Evolutionary conservation across 2,888 invertebrate genomes (phyloP).

Genomic region (Pristionchus exspectatus): DNA sequence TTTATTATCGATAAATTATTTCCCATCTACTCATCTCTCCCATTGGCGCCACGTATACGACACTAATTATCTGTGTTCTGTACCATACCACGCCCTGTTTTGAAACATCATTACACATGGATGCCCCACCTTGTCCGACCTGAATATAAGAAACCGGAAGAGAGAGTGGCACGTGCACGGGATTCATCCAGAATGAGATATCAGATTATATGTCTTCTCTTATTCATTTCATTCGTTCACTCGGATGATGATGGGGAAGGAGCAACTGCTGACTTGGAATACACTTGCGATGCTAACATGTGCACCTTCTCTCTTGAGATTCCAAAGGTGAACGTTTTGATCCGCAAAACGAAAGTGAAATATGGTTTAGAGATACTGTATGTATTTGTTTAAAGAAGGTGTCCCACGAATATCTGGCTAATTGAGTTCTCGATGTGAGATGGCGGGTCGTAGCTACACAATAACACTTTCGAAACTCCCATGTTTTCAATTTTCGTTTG

Average conservation of each 20-base stretch:
- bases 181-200: not conserved
- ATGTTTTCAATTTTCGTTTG: too few species aligned
- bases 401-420: too few species aligned
- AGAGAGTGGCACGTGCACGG: not conserved
- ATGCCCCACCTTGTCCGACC: not conserved
- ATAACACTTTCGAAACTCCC: too few species aligned
- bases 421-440: too few species aligned
- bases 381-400: too few species aligned
- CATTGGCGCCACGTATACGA: not conserved
- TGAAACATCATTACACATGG: not conserved
- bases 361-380: too few species aligned
- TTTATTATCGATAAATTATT: not conserved
- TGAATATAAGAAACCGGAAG: not conserved
- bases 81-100: not conserved
- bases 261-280: not conserved
- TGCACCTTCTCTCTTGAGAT: not conserved
- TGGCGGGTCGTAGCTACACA: too few species aligned
- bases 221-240: not conserved
- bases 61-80: not conserved
- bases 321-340: not conserved
- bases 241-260: not conserved
- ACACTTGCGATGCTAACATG: not conserved
- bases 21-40: not conserved
- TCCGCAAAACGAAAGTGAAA: too few species aligned
- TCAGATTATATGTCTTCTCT: not conserved